These are phyloP conservation scores for Tragelaphus strepsiceros DNA, from an alignment of 2,113 vertebrate genomes.

Conservation along the genomic window DNA sequence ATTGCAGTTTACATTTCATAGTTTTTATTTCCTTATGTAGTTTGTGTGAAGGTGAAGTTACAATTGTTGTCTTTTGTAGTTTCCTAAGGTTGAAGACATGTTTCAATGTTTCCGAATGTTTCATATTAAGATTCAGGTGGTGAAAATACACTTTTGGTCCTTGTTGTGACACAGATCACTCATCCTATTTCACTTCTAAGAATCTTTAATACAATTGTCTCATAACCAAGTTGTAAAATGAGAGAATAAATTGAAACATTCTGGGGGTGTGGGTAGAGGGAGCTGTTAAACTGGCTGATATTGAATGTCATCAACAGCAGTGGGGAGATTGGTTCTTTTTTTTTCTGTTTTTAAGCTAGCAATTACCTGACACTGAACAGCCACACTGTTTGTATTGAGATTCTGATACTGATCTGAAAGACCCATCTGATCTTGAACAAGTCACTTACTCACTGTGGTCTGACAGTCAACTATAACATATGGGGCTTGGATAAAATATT, in stretches of 20 bases:
- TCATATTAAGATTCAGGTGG: not conserved
- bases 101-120: conserved; percentile 31
- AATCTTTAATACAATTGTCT: not conserved
- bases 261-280: not conserved
- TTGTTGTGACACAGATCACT: not conserved
- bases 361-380: not conserved
- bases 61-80: not conserved
- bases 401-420: not conserved
- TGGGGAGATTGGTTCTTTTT: not conserved
- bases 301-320: not conserved
- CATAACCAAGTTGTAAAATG: not conserved
- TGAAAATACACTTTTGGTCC: not conserved
- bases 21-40: conserved; percentile 65
- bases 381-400: not conserved
- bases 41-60: conserved; percentile 70
- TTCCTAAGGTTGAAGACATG: not conserved
- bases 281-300: not conserved
- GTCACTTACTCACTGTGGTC: not conserved
- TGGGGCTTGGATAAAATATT: not conserved
- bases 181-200: not conserved
- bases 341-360: not conserved
- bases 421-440: not conserved
- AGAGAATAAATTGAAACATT: not conserved
- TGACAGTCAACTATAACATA: not conserved
- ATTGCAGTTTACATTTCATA: conserved; percentile 63